These are phyloP conservation scores for Cybosia mesomella DNA, from an alignment of 2,888 invertebrate species.

Conservation along the genomic window DNA sequence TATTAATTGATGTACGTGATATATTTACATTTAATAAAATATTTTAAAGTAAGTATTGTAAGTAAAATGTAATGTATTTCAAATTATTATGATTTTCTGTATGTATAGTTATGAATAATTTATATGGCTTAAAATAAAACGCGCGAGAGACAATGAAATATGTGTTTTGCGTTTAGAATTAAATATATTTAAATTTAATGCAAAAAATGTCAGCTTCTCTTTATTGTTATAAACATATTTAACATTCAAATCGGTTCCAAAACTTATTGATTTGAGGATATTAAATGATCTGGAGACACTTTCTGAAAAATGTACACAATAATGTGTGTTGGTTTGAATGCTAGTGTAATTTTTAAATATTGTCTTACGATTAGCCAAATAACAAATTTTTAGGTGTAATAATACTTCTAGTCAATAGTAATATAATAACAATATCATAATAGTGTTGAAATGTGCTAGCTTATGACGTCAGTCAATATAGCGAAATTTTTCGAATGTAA, in stretches of 20 bases:
- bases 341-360: conserved; percentile 42
- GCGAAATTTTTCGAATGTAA: conserved; percentile 23
- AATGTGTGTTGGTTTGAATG: conserved; percentile 48
- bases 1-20: not conserved
- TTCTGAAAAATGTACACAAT: conserved; percentile 54
- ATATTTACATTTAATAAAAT: not conserved
- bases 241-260: not conserved
- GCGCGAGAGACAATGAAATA: not conserved
- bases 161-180: not conserved
- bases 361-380: conserved; percentile 60
- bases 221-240: not conserved
- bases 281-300: not conserved
- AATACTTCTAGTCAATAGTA: conserved; percentile 68
- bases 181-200: not conserved
- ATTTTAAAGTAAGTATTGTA: not conserved
- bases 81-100: not conserved
- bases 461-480: conserved; percentile 42
- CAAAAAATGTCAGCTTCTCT: not conserved
- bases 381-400: conserved; percentile 53
- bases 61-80: not conserved
- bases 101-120: not conserved
- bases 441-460: conserved; percentile 60
- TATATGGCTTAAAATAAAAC: not conserved
- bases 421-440: conserved; percentile 42
- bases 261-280: not conserved